Conservation (phyloP, 2,797 vertebrate genomes). For the Aphelocoma californica region DNA sequence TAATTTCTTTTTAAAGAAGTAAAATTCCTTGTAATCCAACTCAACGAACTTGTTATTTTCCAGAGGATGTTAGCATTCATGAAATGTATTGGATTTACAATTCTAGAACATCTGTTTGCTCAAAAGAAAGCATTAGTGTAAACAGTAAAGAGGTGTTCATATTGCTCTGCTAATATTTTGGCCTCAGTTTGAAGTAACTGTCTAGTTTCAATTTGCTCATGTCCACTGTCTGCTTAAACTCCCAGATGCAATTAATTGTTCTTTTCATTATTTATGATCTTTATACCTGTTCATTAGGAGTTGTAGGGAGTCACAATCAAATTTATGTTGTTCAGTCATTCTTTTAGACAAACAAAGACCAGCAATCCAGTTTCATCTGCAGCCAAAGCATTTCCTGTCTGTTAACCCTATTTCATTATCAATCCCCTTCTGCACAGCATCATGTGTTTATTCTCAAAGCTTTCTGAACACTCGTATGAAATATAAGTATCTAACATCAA, state of each 20-base stretch:
- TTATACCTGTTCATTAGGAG: conserved; percentile 16
- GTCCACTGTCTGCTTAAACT: not conserved
- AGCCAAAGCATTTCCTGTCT: not conserved
- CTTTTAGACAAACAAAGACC: not conserved
- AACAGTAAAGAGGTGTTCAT: not conserved
- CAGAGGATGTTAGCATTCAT: conserved; percentile 23
- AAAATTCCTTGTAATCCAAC: not conserved
- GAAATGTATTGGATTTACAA: conserved; percentile 1
- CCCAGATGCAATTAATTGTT: not conserved
- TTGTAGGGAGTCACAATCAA: not conserved
- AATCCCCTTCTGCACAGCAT: not conserved
- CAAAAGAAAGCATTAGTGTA: not conserved
- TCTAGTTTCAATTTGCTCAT: not conserved
- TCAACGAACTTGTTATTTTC: conserved; percentile 29
- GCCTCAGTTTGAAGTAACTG: not conserved
- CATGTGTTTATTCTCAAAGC: not conserved
- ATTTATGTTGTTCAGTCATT: conserved; percentile 5
- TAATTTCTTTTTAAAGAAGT: conserved; percentile 5
- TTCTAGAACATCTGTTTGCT: conserved; percentile 52
- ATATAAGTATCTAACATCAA: not conserved
- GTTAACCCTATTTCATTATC: conserved; percentile 11
- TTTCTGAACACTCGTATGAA: not conserved
- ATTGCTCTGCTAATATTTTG: not conserved
- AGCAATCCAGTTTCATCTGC: not conserved
- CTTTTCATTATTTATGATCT: not conserved